Percentiles rank a stretch among this genome's conserved stretches.
These are phyloP conservation scores for Bergia sp. DNA, from an alignment of 92 coral and sea anemone species.

Conservation along the genomic window DNA sequence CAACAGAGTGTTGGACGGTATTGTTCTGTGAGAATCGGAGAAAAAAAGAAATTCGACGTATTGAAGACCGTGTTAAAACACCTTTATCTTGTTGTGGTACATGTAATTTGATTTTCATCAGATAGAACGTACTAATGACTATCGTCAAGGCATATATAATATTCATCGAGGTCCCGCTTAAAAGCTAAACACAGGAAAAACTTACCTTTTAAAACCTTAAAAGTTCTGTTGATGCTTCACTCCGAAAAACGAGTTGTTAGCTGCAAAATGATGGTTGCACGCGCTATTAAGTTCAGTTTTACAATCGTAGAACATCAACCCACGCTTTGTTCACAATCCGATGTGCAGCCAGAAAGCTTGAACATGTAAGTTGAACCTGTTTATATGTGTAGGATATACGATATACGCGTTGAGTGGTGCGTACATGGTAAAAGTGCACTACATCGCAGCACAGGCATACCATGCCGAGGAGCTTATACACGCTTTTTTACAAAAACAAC, in stretches of 20 bases:
- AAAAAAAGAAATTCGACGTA: too few relatives aligned
- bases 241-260: neutral
- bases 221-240: neutral
- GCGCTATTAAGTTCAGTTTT: neutral
- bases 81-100: neutral
- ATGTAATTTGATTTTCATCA: neutral
- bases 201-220: neutral
- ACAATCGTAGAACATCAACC: neutral
- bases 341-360: neutral
- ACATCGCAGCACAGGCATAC: neutral
- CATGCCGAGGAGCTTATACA: neutral
- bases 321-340: neutral
- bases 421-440: neutral
- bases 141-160: neutral
- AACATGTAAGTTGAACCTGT: neutral
- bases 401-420: neutral
- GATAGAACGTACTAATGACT: neutral
- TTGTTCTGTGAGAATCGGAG: too few relatives aligned
- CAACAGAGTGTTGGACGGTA: too few relatives aligned
- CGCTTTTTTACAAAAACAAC: too few relatives aligned
- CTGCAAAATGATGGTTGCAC: neutral
- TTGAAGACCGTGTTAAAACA: neutral
- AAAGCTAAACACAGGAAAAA: neutral
- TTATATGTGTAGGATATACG: neutral
- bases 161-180: neutral